Evolutionary conservation across 2,113 vertebrate species (phyloP), one percentile per base, ranked within the genome.

Genomic region (Rhea pennata): DNA sequence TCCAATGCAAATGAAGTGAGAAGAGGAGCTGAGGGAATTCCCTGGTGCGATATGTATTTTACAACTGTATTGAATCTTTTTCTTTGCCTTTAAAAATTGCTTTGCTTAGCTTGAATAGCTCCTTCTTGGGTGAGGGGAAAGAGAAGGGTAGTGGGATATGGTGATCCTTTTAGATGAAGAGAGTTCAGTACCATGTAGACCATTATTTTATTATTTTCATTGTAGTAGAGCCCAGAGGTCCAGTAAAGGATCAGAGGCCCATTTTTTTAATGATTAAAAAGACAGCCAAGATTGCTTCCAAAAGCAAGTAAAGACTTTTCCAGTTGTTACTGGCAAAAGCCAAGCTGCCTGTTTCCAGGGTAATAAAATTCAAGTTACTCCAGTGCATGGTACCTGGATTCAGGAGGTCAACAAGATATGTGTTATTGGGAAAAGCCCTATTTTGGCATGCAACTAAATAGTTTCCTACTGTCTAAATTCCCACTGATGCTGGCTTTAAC

Each of bases 221-320:
- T 78, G 14, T 44, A 62, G 61, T n/a, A 91, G 70, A 91, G 17
- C 70, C 74, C 80, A 91, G 56, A 88, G 44, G 42, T 87, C 33
- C 48, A 82, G 70, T 92, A 56, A 85, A 58, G 54, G 31, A 96
- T 90, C 66, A 84, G 71, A 93, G 73, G n/a, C 51, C 19, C 9
- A 56, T 61, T 77, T 77, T 72, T 76, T n/a, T 69, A 87, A 75
- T 72, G 65, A 92, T 36, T 66, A n/a, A 92, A 85, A 84, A 81
- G 65, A 75, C 58, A 92, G 75, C 14, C 26, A 87, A 58, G 44
- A 62, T 58, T 88, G 22, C 40, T 93, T 97, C 84, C 84, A 94
- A 97, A 91, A 71, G 21, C 65, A 94, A 91, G n/a, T 69, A 91
- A 96, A 96, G 79, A 48, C 22, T 96, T 96, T 96, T 93, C 90